Conservation (phyloP, 1,140 invertebrate species). For the Asbolus verrucosus region DNA sequence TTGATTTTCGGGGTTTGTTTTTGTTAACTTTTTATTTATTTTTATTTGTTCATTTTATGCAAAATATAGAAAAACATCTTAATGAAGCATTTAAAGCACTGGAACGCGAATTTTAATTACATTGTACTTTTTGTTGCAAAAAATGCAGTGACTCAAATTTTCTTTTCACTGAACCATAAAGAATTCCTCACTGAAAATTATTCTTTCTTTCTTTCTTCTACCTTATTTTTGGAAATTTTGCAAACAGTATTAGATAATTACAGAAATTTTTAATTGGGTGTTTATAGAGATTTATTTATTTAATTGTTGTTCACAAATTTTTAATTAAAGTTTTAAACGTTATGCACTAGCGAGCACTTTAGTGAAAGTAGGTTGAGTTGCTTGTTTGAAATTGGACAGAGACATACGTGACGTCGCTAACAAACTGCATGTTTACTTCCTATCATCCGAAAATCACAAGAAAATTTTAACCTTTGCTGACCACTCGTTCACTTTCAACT, state of each 20-base stretch:
- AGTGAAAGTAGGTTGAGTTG: constrained; percentile 24
- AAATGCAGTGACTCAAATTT: constrained; percentile 6
- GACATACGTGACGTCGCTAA: constrained; percentile 30
- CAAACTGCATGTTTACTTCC: constrained; percentile 30
- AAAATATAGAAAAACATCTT: no score
- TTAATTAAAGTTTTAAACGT: constrained; percentile 33
- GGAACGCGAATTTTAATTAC: no score
- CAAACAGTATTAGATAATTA: background rate
- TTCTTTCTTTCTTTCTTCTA: no score
- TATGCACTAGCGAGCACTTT: constrained; percentile 29
- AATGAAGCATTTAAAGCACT: no score
- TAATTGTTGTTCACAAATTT: constrained; percentile 29
- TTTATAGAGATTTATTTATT: no score
- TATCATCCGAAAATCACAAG: background rate
- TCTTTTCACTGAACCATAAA: constrained; percentile 19
- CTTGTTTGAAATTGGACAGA: constrained; percentile 18
- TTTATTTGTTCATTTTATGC: no score
- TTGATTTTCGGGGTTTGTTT: no score
- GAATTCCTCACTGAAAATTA: background rate
- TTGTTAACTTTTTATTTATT: no score
- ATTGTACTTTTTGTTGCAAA: no score
- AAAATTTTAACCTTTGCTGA: background rate
- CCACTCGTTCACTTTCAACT: background rate
- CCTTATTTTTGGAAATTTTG: background rate
- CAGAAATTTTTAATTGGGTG: constrained; percentile 20